Percentiles rank a stretch among this genome's conserved stretches.
phyloP scores from a whole-genome alignment of 2,113 vertebrate species.

The Mystacornis crossleyi region DNA sequence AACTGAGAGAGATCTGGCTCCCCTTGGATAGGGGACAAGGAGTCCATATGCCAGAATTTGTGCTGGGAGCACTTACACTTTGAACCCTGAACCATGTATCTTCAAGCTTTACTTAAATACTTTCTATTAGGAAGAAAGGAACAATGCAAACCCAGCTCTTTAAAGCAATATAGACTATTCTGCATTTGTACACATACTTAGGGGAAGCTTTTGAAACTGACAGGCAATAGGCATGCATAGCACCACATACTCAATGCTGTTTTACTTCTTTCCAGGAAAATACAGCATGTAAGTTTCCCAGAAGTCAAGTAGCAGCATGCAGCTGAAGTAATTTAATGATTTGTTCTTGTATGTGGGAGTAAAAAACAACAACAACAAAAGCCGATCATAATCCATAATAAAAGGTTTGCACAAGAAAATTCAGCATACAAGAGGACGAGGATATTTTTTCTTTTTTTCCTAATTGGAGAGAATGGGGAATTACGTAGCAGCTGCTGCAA shows the following conservation, averaged over 20 bases:
- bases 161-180: neutral
- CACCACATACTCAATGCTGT: neutral
- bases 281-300: neutral
- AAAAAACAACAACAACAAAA: neutral
- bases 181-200: neutral
- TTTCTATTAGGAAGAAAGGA: neutral
- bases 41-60: neutral
- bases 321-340: neutral
- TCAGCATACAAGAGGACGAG: rapidly evolving
- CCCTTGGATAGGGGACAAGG: neutral
- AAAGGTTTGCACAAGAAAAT: neutral
- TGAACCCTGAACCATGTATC: neutral
- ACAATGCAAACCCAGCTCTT: neutral
- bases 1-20: neutral
- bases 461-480: neutral
- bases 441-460: neutral
- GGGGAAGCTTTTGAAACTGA: neutral
- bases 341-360: neutral
- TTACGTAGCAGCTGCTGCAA: neutral
- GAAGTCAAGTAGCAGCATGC: neutral
- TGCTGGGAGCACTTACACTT: neutral
- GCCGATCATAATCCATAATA: neutral
- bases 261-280: neutral
- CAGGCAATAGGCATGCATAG: neutral
- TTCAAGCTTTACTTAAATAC: neutral